A percentile compares a stretch with the other conserved stretches of the same genome.
phyloP scores from a whole-genome alignment of 2,113 vertebrate species.

The Ardeotis arabs region DNA sequence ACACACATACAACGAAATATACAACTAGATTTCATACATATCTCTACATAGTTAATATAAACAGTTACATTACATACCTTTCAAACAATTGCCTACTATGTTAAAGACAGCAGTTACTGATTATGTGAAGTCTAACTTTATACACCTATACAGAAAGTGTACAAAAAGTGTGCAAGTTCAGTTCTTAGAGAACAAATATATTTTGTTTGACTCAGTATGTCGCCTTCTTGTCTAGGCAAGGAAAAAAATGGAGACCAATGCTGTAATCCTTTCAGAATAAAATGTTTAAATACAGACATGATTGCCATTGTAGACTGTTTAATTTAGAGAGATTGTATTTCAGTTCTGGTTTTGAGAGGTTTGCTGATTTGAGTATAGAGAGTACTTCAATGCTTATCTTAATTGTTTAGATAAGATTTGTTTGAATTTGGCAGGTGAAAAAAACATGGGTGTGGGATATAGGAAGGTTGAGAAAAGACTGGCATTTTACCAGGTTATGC shows the following conservation, averaged over 20 bases:
- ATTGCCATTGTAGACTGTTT: conserved; percentile 83
- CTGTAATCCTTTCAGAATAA: conserved; percentile 90
- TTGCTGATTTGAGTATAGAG: conserved; percentile 75
- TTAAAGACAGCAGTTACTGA: conserved; percentile 71
- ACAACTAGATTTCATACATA: not conserved
- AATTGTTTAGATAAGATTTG: conserved; percentile 79
- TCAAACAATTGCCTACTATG: conserved; percentile 60
- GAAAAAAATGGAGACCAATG: conserved; percentile 79
- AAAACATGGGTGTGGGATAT: conserved; percentile 71
- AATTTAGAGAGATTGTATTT: conserved; percentile 84
- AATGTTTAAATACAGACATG: conserved; percentile 92
- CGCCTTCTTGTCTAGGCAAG: conserved; percentile 89
- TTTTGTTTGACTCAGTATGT: conserved; percentile 80
- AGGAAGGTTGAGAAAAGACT: conserved; percentile 37
- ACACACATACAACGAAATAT: not conserved
- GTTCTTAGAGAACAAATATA: conserved; percentile 75
- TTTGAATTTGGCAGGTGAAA: conserved; percentile 78
- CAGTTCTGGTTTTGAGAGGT: conserved; percentile 77
- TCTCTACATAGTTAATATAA: conserved; percentile 33
- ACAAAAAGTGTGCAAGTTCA: conserved; percentile 72
- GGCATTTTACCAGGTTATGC: conserved; percentile 54
- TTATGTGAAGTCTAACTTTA: conserved; percentile 63
- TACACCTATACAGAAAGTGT: conserved; percentile 75
- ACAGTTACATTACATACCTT: conserved; percentile 52
- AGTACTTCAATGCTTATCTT: conserved; percentile 72